Base-by-base conservation (phyloP, 1,140 invertebrate species). In the Caerostris extrusa region DNA sequence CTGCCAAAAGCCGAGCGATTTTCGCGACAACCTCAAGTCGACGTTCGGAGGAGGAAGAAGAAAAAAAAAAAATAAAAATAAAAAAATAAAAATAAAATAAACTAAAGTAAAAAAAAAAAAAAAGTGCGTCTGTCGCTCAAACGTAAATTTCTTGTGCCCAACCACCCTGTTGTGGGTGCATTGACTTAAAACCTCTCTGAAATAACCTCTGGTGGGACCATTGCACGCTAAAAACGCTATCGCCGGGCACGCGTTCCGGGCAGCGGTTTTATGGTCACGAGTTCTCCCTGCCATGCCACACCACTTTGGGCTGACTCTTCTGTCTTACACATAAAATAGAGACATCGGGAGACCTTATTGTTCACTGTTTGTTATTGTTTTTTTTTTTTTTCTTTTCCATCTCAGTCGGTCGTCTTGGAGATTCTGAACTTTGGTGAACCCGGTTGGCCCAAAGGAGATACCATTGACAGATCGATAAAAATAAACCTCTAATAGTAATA, bases 221-320 rank as follows among this genome's bases (percentile, higher is more conserved):
- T 77, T 82, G 89, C 89, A 81, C 89, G 67, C 89, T 90, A 90
- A 81, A n/a, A 90, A 81, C 89, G 89, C 55, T n/a, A 90, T 90
- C 89, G 7, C 19, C 19, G 19, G 19, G 34, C 69, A 71, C 69
- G 69, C 69, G 69, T 71, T 71, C 34, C 7, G 7, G 19, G n/a
- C 34, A 19, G 61, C 34, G 50, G n/a, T 71, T 71, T 71, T 71
- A 71, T 71, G 19, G 34, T 71, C 69, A 71, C 69, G 69, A 71
- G 69, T 71, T 34, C 19, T 17, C 8, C 12, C 69, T 71, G 5
- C 69, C 19, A 50, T n/a, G n/a, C 34, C 69, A 71, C 69, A 71
- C 69, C 69, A 71, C 69, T 64, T 17, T 17, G 17, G 12, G 12
- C 61, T 17, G 34, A 34, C 34, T 34, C 34, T 34, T 34, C 34